These are phyloP conservation scores for Peromyscus melanophrys DNA, from an alignment of 2,797 vertebrate genomes.

Conservation along the genomic window DNA sequence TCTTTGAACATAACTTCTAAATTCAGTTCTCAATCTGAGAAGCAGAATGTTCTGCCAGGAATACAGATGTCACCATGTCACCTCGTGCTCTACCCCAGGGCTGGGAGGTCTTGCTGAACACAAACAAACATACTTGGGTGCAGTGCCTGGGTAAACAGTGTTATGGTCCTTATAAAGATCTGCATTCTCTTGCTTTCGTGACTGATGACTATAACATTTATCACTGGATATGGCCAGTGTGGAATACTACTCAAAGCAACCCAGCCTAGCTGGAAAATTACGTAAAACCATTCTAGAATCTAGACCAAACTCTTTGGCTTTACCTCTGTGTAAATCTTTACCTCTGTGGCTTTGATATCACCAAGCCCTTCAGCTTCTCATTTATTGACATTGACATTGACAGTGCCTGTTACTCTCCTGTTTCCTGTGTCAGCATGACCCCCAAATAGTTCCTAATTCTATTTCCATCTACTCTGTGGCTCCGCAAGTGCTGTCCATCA, in stretches of 20 bases:
- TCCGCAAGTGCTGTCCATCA: not conserved
- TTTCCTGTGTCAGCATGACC: not conserved
- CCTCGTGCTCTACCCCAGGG: not conserved
- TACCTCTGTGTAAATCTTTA: not conserved
- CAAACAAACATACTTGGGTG: not conserved
- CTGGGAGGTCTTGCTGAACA: not conserved
- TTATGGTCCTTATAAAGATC: not conserved
- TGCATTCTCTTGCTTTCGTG: not conserved
- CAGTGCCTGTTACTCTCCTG: not conserved
- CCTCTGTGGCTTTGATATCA: not conserved
- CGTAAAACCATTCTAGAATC: not conserved
- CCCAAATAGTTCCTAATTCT: slow-evolving; percentile 28
- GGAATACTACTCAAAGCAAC: not conserved
- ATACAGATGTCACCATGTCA: not conserved
- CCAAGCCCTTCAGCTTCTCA: not conserved
- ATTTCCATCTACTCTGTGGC: not conserved
- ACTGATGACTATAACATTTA: not conserved
- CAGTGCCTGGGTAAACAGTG: not conserved
- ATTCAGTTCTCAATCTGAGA: slow-evolving; percentile 8
- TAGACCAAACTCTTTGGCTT: too few relatives aligned
- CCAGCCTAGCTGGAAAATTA: not conserved
- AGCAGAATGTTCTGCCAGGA: slow-evolving; percentile 14
- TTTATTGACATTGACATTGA: not conserved
- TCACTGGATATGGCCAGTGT: not conserved
- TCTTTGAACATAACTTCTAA: not conserved